Percentiles rank a stretch among this genome's conserved stretches.
phyloP scores from a whole-genome alignment of 2,113 vertebrate genomes.

The Rhinopomastus cyanomelas region DNA sequence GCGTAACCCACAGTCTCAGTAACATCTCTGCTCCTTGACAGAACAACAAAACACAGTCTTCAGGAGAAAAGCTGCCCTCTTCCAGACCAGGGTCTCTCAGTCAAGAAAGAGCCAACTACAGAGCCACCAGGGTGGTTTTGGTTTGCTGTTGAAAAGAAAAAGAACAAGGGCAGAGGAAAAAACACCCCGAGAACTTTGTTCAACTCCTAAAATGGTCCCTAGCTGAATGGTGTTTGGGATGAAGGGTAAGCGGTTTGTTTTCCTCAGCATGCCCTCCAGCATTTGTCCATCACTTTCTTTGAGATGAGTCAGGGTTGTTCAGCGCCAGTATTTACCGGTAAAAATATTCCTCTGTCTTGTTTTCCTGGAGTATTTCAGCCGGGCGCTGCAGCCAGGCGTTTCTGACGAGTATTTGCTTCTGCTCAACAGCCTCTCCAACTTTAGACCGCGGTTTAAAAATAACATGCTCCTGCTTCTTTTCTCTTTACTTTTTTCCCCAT shows the following conservation, averaged over 20 bases:
- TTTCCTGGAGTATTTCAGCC: slow-evolving; percentile 30
- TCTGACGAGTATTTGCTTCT: slow-evolving; percentile 28
- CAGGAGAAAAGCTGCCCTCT: background rate
- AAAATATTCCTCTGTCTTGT: slow-evolving; percentile 16
- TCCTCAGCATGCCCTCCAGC: slow-evolving; percentile 18
- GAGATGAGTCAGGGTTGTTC: background rate
- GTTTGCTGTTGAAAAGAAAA: background rate
- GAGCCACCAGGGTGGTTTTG: background rate
- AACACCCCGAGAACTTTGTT: background rate
- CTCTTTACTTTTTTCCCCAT: background rate
- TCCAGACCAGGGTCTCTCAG: background rate
- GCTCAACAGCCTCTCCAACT: slow-evolving; percentile 8
- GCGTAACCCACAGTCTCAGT: background rate
- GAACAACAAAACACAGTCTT: background rate
- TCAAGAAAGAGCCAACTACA: background rate
- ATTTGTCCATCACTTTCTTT: slow-evolving; percentile 52
- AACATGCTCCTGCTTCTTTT: background rate
- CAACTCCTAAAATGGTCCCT: background rate
- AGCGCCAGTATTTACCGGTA: slow-evolving; percentile 20
- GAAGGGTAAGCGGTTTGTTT: slow-evolving; percentile 11
- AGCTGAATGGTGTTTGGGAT: background rate
- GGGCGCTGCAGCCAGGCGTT: background rate
- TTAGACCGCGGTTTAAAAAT: slow-evolving; percentile 18
- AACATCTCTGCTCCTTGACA: background rate
- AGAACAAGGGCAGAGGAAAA: background rate